Percentiles rank a stretch among this genome's conserved stretches.
These are phyloP conservation scores for Scytalopus superciliaris DNA, from an alignment of 2,113 vertebrate species.

Conservation along the genomic window DNA sequence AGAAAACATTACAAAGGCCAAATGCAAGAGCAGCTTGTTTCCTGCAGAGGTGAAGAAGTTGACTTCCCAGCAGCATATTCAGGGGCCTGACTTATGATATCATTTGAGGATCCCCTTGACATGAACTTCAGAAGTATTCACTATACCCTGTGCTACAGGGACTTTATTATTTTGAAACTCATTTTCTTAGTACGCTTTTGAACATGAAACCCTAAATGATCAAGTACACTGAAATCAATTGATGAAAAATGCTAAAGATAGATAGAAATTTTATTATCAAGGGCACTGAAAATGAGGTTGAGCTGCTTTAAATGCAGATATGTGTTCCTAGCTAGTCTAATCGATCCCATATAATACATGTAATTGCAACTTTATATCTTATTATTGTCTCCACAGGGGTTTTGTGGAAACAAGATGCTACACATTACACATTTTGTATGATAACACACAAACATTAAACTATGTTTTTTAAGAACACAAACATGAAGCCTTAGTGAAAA, in stretches of 20 bases:
- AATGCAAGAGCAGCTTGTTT: neutral
- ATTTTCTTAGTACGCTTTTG: constrained; percentile 38
- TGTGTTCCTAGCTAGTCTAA: constrained; percentile 31
- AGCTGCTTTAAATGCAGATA: constrained; percentile 69
- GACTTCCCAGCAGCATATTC: neutral
- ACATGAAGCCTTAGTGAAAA: neutral
- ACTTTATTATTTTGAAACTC: constrained; percentile 24
- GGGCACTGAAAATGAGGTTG: constrained; percentile 19
- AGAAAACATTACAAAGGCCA: neutral
- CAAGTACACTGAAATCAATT: neutral
- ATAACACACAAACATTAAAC: constrained; percentile 53
- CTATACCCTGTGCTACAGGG: neutral
- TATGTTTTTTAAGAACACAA: constrained; percentile 53
- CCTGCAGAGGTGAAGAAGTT: neutral
- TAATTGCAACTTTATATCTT: constrained; percentile 64
- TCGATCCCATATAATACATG: constrained; percentile 61
- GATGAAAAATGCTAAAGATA: constrained; percentile 11
- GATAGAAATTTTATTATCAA: constrained; percentile 19
- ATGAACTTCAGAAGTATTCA: neutral
- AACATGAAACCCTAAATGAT: constrained; percentile 52
- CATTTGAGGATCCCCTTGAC: neutral
- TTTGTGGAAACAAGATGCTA: constrained; percentile 32
- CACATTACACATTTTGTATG: constrained; percentile 13
- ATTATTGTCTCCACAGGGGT: constrained; percentile 62
- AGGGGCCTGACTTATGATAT: neutral